Evolutionary conservation across 2,888 invertebrate species (phyloP), one percentile per base, ranked within the genome.

Genomic region (Tipula unca): DNA sequence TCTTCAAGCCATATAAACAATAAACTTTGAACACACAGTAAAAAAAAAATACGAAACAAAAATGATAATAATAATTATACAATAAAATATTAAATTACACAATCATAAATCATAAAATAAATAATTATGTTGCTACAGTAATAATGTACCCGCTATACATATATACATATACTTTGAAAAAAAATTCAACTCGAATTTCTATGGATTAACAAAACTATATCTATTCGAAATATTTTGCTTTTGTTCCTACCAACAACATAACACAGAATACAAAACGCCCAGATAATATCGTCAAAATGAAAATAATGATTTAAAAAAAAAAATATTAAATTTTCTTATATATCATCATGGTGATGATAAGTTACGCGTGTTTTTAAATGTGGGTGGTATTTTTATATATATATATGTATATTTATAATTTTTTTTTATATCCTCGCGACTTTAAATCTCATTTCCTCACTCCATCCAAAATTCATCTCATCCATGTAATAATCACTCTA

Each of bases 1-100:
- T 69, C 69, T 69, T 69, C 69, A 69, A 69, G 69, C 69, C 69
- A 69, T 69, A 69, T 69, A 69, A 69, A 69, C 69, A 69, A 69
- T 69, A 69, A 54, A 54, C 48, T 54, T 54, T 54, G 17, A 54
- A 54, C 17, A 54, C 48, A 54, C 48, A 54, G 6, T 5, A 48
- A 17, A 48, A 17, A 48, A 3, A 6, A 54, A 69, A 6, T 17
- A 69, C 69, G 25, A 25, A 69, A 69, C 25, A 20, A 69, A 69
- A 69, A 69, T 69, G 10, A 69, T 69, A 69, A 69, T 69, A 69
- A 69, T 69, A 69, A 69, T 69, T 69, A 69, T 69, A 69, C 69
- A 69, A 69, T 69, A 69, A 69, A 69, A 69, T 69, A 69, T 69
- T 69, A 69, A 69, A 69, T 69, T 69, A 69, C 69, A 69, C 25